phyloP scores from a whole-genome alignment of 2,797 vertebrate species.

The Sebastes minor region DNA sequence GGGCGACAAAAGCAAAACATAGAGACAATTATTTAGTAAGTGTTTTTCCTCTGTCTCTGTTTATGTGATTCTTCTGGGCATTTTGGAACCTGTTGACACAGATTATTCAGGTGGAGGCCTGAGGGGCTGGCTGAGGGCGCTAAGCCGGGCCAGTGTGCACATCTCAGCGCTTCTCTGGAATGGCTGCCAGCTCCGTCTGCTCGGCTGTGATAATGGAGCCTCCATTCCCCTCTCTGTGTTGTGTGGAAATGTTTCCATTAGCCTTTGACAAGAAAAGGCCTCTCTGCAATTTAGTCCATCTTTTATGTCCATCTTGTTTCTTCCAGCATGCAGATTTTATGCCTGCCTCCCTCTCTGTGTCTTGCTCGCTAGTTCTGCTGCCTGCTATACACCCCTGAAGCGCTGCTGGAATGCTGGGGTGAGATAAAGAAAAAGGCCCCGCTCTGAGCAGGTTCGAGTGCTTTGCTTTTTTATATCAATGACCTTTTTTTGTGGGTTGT shows the following conservation, averaged over 20 bases:
- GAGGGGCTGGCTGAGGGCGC: slow-evolving; percentile 79
- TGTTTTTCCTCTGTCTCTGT: slow-evolving; percentile 75
- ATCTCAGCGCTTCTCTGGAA: slow-evolving; percentile 80
- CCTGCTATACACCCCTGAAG: slow-evolving; percentile 72
- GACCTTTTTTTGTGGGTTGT: slow-evolving; percentile 78
- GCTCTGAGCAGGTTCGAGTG: slow-evolving; percentile 80
- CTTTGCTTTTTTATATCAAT: slow-evolving; percentile 80
- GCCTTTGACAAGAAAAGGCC: slow-evolving; percentile 86
- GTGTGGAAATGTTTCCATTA: slow-evolving; percentile 88
- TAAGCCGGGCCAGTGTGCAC: slow-evolving; percentile 78
- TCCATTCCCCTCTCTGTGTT: slow-evolving; percentile 81
- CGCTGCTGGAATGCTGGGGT: slow-evolving; percentile 76
- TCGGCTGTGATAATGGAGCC: slow-evolving; percentile 85
- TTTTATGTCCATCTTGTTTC: slow-evolving; percentile 88
- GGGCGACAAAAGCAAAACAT: slow-evolving; percentile 52
- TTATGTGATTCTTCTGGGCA: slow-evolving; percentile 76
- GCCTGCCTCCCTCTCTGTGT: slow-evolving; percentile 66
- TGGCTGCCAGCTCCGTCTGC: slow-evolving; percentile 86
- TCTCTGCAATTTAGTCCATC: slow-evolving; percentile 86
- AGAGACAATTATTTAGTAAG: slow-evolving; percentile 79
- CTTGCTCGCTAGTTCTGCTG: slow-evolving; percentile 62
- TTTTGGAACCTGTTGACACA: slow-evolving; percentile 88
- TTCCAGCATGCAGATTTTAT: slow-evolving; percentile 86
- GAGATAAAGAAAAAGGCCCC: slow-evolving; percentile 80
- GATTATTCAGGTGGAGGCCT: slow-evolving; percentile 85